Conservation (phyloP, 2,113 vertebrate genomes). For the Aspiorhynchus laticeps region DNA sequence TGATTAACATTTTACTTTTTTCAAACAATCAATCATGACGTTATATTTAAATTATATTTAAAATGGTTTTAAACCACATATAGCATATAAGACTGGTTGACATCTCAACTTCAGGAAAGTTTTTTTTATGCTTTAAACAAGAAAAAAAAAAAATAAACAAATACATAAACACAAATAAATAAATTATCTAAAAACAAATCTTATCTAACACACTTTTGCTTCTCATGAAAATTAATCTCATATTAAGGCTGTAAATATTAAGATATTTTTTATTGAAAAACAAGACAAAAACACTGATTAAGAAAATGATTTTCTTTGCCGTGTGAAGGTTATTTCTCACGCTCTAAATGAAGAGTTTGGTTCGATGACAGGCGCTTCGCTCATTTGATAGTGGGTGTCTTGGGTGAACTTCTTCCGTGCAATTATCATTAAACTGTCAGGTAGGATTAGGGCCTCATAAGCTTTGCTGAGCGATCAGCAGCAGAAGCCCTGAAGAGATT, state of each 20-base stretch:
- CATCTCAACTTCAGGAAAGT: neutral
- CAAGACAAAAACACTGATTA: neutral
- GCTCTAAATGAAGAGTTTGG: slow-evolving; percentile 60
- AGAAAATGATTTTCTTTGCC: neutral
- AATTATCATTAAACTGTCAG: slow-evolving; percentile 76
- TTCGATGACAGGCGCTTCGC: slow-evolving; percentile 58
- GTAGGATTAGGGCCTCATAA: slow-evolving; percentile 68
- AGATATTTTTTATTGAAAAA: neutral
- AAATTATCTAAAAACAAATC: neutral
- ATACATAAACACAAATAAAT: no score
- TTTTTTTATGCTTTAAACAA: no score
- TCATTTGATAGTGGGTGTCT: slow-evolving; percentile 67
- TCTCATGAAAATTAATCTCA: neutral
- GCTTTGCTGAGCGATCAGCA: slow-evolving; percentile 63
- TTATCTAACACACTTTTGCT: no score
- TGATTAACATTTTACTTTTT: no score
- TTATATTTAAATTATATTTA: no score
- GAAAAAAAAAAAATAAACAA: neutral
- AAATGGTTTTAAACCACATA: no score
- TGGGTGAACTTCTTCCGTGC: slow-evolving; percentile 62
- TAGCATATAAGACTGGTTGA: neutral
- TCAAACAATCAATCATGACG: no score
- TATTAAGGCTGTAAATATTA: neutral
- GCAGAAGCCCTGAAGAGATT: slow-evolving; percentile 55
- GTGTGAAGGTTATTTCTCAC: slow-evolving; percentile 62